These are phyloP conservation scores for Drosophila basisetae DNA, from an alignment of 2,888 invertebrate genomes.

Conservation along the genomic window DNA sequence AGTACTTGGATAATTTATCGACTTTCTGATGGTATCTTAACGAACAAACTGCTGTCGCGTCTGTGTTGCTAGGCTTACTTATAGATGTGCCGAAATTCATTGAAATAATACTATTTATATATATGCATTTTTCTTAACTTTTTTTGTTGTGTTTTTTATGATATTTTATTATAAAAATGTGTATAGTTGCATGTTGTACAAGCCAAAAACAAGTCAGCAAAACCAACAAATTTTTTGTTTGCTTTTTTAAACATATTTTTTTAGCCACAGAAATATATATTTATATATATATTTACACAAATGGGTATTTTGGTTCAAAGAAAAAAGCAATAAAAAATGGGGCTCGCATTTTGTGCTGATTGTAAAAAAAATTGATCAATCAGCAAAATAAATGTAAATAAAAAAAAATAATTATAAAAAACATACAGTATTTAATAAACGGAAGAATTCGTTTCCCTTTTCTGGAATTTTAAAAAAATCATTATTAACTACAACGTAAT, in stretches of 20 bases:
- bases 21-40: constrained; percentile 29
- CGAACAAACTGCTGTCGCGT: constrained; percentile 43
- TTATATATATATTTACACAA: not conserved
- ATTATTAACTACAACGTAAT: not conserved
- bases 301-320: constrained; percentile 24
- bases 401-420: not conserved
- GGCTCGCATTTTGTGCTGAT: constrained; percentile 50
- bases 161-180: constrained; percentile 52
- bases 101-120: not conserved
- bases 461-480: not conserved
- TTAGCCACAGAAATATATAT: not conserved
- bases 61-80: constrained; percentile 36
- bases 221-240: constrained; percentile 21
- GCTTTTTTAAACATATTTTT: not conserved
- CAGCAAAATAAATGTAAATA: constrained; percentile 1
- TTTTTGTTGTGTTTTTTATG: constrained; percentile 15
- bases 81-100: constrained; percentile 32
- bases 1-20: not conserved
- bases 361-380: constrained; percentile 16
- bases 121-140: not conserved
- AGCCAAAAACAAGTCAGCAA: constrained; percentile 69
- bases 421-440: not conserved
- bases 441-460: constrained; percentile 26
- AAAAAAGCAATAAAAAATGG: not conserved
- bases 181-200: constrained; percentile 73